Evolutionary conservation across 2,113 vertebrate species (phyloP).

Genomic region (Osmerus mordax): DNA sequence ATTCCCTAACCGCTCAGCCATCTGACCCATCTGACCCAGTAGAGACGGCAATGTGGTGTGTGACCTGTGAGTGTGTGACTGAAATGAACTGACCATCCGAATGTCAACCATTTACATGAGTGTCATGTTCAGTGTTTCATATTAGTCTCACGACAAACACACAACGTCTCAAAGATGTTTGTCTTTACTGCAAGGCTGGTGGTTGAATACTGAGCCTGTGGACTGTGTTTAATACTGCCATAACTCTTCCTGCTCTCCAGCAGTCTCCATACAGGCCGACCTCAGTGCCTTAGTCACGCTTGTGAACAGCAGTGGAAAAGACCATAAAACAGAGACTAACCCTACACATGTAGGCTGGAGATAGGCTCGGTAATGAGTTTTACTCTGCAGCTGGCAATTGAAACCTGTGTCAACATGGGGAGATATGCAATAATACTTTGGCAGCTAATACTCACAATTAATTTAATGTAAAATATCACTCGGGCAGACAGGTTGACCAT

Average conservation of each 20-base stretch:
- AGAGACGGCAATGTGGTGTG: too few relatives aligned
- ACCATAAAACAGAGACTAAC: constrained; percentile 27
- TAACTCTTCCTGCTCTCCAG: constrained; percentile 5
- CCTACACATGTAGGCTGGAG: constrained; percentile 23
- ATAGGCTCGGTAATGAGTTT: constrained; percentile 40
- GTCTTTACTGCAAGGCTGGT: background rate
- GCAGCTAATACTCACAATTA: constrained; percentile 41
- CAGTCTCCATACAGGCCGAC: constrained; percentile 7
- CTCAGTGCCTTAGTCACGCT: constrained; percentile 19
- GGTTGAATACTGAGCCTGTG: constrained; percentile 11
- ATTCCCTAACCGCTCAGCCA: too few relatives aligned
- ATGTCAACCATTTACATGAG: too few relatives aligned
- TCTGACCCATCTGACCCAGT: too few relatives aligned
- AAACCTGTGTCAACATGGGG: constrained; percentile 45
- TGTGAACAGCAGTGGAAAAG: constrained; percentile 31
- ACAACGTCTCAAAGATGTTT: too few relatives aligned
- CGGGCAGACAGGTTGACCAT: constrained; percentile 38
- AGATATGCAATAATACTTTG: constrained; percentile 50
- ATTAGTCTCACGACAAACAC: too few relatives aligned
- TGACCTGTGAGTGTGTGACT: too few relatives aligned
- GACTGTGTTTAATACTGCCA: constrained; percentile 10
- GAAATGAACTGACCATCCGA: too few relatives aligned
- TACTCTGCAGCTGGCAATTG: constrained; percentile 50
- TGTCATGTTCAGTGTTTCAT: too few relatives aligned
- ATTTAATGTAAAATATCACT: constrained; percentile 35